Evolutionary conservation across 2,888 invertebrate genomes (phyloP).

Genomic region (Mycalesis mineus): DNA sequence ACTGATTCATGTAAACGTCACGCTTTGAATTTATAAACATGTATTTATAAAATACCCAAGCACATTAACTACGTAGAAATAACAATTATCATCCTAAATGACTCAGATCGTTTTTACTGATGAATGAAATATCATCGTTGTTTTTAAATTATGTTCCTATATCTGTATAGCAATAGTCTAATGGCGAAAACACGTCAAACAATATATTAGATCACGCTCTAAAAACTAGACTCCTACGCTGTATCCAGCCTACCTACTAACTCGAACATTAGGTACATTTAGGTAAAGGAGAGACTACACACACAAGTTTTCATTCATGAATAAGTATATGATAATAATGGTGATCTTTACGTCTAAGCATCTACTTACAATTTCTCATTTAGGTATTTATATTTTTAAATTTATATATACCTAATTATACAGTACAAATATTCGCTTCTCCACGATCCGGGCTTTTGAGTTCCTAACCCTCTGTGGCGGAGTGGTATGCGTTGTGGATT

Average conservation of each 20-base stretch:
- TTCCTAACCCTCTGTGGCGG: too few species aligned
- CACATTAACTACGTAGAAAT: not conserved
- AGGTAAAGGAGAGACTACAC: not conserved
- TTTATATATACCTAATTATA: too few species aligned
- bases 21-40: conserved; percentile 1
- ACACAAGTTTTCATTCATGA: conserved; percentile 12
- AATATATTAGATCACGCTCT: conserved; percentile 20
- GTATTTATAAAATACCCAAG: not conserved
- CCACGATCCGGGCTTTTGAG: too few species aligned
- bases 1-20: conserved; percentile 17
- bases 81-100: not conserved
- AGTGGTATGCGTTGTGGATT: too few species aligned
- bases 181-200: conserved; percentile 6
- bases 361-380: too few species aligned
- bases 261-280: not conserved
- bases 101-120: not conserved
- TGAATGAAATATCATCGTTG: not conserved
- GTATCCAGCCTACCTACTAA: not conserved
- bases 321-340: too few species aligned
- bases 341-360: too few species aligned
- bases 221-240: conserved; percentile 17
- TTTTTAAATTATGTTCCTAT: not conserved
- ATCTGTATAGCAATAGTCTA: not conserved
- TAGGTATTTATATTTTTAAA: too few species aligned
- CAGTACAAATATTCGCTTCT: too few species aligned